Evolutionary conservation across 2,113 vertebrate species (phyloP).

Genomic region (Leptocoma aspasia): DNA sequence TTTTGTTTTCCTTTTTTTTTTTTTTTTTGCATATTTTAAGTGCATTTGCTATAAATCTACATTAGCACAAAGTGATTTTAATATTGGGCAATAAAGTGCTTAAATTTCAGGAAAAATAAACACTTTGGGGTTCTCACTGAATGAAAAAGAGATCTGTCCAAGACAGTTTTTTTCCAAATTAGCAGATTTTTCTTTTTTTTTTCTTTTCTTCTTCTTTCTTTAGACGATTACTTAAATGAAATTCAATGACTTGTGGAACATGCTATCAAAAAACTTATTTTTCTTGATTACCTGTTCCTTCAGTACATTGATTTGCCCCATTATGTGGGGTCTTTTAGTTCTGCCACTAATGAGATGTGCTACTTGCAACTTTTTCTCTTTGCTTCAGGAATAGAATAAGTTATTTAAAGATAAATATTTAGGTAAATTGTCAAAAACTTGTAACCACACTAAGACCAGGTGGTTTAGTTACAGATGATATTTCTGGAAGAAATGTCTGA

Average conservation of each 20-base stretch:
- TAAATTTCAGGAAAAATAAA: not conserved
- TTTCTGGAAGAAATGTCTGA: not conserved
- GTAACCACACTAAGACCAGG: not conserved
- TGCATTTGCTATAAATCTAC: not conserved
- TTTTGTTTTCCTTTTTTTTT: not conserved
- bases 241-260: not conserved
- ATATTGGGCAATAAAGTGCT: not conserved
- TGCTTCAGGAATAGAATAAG: not conserved
- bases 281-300: conserved; percentile 39
- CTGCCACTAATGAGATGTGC: not conserved
- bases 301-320: conserved; percentile 26
- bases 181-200: not conserved
- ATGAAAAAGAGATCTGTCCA: not conserved
- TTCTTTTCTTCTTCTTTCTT: not conserved
- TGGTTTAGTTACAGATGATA: not conserved
- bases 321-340: not conserved
- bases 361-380: not conserved
- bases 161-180: not conserved
- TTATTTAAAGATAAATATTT: not conserved
- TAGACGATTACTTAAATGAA: not conserved
- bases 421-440: not conserved
- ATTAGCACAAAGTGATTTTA: not conserved
- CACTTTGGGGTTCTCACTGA: not conserved
- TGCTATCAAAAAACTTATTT: conserved; percentile 38
- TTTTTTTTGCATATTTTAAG: not conserved